A percentile compares a stretch with the other conserved stretches of the same genome.
These are phyloP conservation scores for Drosophila nasuta DNA, from an alignment of 1,140 invertebrate genomes.

Conservation along the genomic window DNA sequence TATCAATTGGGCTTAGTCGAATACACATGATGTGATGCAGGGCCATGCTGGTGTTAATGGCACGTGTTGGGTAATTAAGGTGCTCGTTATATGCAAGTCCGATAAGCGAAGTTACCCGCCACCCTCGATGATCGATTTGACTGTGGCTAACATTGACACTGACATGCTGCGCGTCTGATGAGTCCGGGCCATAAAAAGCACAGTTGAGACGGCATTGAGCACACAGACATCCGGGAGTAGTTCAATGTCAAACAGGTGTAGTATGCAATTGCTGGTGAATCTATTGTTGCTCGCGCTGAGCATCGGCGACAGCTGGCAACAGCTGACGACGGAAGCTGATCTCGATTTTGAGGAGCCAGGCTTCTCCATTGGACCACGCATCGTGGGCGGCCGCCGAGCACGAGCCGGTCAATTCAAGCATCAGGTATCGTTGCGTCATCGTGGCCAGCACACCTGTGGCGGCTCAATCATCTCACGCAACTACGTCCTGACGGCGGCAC, in stretches of 20 bases:
- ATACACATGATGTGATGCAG: constrained; percentile 12
- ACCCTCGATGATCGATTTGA: not conserved
- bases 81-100: constrained; percentile 19
- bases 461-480: constrained; percentile 86
- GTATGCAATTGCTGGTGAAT: constrained; percentile 20
- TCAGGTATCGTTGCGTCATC: constrained; percentile 85
- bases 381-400: constrained; percentile 86
- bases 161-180: constrained; percentile 20
- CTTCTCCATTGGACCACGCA: constrained; percentile 50
- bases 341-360: not conserved
- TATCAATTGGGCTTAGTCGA: not conserved
- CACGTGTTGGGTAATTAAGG: constrained; percentile 40
- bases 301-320: not conserved
- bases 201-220: not conserved
- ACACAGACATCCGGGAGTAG: not conserved
- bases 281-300: constrained; percentile 24
- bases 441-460: constrained; percentile 85
- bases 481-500: constrained; percentile 87
- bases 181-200: constrained; percentile 18
- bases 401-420: constrained; percentile 84
- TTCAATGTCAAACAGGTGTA: not conserved
- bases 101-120: constrained; percentile 20
- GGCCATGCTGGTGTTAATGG: not conserved
- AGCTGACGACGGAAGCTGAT: not conserved
- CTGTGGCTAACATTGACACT: constrained; percentile 24